Evolutionary conservation across 2,113 vertebrate genomes (phyloP).

Genomic region (Polypterus bichir): DNA sequence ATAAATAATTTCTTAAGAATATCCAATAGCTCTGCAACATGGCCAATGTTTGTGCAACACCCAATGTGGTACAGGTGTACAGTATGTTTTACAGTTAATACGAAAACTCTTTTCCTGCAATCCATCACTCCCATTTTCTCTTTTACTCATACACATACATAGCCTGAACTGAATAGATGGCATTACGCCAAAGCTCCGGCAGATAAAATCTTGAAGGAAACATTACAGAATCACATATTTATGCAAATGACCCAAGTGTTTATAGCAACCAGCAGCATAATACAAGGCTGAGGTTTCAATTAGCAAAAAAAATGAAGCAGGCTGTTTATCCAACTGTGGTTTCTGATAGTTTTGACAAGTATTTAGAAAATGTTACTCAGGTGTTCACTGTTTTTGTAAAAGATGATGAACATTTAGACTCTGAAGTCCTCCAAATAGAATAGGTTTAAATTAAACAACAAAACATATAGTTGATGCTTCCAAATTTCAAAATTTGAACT

Average conservation of each 20-base stretch:
- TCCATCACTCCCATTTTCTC: conserved; percentile 4
- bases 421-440: no score
- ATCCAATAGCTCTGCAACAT: no score
- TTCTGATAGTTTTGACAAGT: conserved; percentile 50
- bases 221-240: conserved; percentile 76
- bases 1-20: no score
- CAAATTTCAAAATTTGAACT: no score
- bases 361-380: conserved; percentile 26
- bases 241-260: conserved; percentile 76
- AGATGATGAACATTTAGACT: background rate
- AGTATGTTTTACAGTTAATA: no score
- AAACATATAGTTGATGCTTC: no score
- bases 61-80: no score
- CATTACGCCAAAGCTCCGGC: conserved; percentile 45
- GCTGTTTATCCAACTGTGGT: conserved; percentile 32
- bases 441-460: no score
- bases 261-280: conserved; percentile 94
- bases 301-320: conserved; percentile 29
- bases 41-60: no score
- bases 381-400: conserved; percentile 17
- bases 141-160: background rate
- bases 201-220: conserved; percentile 87
- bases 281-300: conserved; percentile 51
- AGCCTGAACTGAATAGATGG: conserved; percentile 38
- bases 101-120: conserved; percentile 3